Base-by-base conservation (phyloP, 2,888 invertebrate species). In the Hemicrepidius hirtus region DNA sequence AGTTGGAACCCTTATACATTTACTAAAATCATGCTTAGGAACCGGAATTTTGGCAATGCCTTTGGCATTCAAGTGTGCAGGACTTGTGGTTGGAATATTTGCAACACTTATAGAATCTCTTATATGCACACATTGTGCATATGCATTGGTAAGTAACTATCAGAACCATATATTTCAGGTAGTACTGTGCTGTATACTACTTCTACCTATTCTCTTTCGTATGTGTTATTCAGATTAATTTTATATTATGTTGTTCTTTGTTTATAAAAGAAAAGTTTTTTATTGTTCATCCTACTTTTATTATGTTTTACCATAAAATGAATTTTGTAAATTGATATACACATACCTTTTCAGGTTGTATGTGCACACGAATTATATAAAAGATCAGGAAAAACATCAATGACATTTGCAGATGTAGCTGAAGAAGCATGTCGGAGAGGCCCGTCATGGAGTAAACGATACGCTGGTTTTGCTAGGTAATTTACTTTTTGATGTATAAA, bases 41-140 rank as follows among this genome's bases (percentile, higher is more conserved):
- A 98, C 98, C 7, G 99, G 99, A 53, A 97, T 99, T 83, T 89
- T 99, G 77, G 91, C 98, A 0, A 96, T 99, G 95, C 98, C 98
- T 0, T 90, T 92, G 69, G 98, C 98, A 10, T 96, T 98, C 85
- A 93, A 92, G 85, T 91, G 93, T 84, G 92, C 97, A 6, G 99
- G 99, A 41, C 88, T 98, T 44, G 87, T 94, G 74, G 89, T 95
- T 74, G 98, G 98, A 60, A 90, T 97, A 75, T 88, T 95, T 80
- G 93, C 95, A 68, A 94, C 98, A 0, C 89, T 97, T 53, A 85
- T 96, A 16, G 95, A 98, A 18, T 96, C 97, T 35, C 86, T 95
- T 57, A 90, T 98, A 68, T 97, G 97, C 90, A 95, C 97, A 32
- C 97, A 98, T 88, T 98, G 98, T 88, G 93, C 97, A 82, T 97